Percentiles rank a stretch among this genome's conserved stretches.
Conservation (phyloP, 2,888 invertebrate genomes). For the Pristionchus exspectatus region DNA sequence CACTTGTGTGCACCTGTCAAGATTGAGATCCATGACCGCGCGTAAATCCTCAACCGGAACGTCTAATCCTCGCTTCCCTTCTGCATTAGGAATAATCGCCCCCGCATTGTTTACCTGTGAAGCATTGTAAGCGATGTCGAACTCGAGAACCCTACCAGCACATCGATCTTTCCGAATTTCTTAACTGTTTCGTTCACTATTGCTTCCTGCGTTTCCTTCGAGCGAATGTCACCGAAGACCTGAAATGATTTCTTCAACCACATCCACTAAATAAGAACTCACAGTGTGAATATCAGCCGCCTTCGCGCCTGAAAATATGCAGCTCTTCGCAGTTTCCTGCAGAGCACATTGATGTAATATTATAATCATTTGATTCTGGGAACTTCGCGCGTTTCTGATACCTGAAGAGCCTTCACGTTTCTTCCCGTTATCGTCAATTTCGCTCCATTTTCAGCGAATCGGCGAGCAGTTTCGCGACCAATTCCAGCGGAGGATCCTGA, state of each 20-base stretch:
- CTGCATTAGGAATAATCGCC: neutral
- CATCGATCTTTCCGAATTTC: constrained; percentile 19
- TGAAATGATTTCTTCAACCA: no score
- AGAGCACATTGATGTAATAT: no score
- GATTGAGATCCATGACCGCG: neutral
- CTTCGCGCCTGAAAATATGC: neutral
- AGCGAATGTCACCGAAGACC: neutral
- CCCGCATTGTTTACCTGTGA: constrained; percentile 1
- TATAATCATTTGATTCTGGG: no score
- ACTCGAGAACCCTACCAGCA: neutral
- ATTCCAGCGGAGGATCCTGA: constrained; percentile 16
- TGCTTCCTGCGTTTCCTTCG: neutral
- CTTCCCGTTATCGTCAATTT: constrained; percentile 11
- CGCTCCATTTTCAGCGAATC: constrained; percentile 40
- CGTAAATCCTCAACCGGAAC: neutral
- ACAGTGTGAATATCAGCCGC: neutral
- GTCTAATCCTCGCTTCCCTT: neutral
- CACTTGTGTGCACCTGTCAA: neutral
- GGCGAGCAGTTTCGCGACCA: neutral
- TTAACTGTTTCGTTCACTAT: neutral
- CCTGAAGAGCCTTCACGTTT: constrained; percentile 34
- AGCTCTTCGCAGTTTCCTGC: neutral
- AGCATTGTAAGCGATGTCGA: neutral
- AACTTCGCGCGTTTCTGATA: neutral
- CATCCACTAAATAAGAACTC: neutral